Conservation (phyloP, 2,888 invertebrate species). For the Heliconius erato region DNA sequence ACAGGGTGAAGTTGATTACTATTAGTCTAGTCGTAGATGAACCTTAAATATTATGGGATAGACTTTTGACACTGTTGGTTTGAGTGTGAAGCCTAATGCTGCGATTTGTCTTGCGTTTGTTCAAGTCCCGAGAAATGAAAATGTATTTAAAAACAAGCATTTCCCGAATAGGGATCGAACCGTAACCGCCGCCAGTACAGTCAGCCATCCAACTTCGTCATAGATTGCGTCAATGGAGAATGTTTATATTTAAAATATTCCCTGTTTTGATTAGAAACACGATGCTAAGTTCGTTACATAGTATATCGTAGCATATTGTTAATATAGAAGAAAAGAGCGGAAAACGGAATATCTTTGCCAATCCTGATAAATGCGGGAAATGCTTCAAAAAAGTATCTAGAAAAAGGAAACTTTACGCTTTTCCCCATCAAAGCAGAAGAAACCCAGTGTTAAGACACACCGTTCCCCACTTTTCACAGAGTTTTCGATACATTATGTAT, state of each 20-base stretch:
- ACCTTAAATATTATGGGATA: no score
- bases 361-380: neutral
- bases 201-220: neutral
- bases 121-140: neutral
- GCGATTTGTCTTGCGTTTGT: neutral
- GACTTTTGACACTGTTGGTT: no score
- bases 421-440: neutral
- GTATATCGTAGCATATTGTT: neutral
- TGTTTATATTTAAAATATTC: neutral
- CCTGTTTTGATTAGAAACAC: neutral
- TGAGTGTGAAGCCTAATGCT: neutral
- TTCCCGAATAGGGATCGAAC: neutral
- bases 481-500: neutral
- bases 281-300: neutral
- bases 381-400: no score
- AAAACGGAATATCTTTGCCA: neutral
- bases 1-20: no score
- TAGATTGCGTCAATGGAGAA: neutral
- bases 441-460: neutral
- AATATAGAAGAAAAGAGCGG: neutral
- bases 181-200: neutral
- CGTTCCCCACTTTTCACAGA: neutral
- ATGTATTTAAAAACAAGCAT: neutral
- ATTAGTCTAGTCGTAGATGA: no score
- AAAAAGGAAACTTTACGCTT: no score